Conservation (phyloP, 2,113 vertebrate genomes). For the Climacteris rufus region DNA sequence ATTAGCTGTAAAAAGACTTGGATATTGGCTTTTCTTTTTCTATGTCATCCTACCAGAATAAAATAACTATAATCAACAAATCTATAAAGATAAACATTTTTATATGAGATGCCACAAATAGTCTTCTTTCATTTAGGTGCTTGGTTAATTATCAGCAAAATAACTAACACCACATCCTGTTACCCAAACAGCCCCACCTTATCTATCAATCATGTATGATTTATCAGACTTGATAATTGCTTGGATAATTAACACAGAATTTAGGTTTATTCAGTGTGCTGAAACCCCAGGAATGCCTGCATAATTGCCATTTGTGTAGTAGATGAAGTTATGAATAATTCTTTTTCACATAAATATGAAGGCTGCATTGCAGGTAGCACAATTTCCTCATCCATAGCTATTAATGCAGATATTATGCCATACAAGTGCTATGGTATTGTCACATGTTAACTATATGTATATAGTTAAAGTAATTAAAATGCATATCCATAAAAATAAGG, state of each 20-base stretch:
- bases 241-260: constrained; percentile 67
- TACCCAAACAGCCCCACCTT: constrained; percentile 66
- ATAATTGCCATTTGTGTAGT: constrained; percentile 62
- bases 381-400: constrained; percentile 47
- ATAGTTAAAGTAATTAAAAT: constrained; percentile 8
- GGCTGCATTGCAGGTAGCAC: constrained; percentile 22
- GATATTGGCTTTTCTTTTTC: constrained; percentile 27
- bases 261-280: constrained; percentile 51
- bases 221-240: constrained; percentile 71
- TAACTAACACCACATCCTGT: constrained; percentile 56
- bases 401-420: constrained; percentile 46
- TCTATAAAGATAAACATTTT: constrained; percentile 62
- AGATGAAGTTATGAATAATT: constrained; percentile 68
- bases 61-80: constrained; percentile 63
- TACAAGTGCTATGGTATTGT: not conserved
- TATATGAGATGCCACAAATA: constrained; percentile 37
- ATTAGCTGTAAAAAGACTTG: not conserved
- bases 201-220: constrained; percentile 69
- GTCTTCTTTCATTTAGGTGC: constrained; percentile 36
- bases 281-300: constrained; percentile 55
- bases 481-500: not conserved
- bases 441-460: not conserved
- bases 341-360: constrained; percentile 53
- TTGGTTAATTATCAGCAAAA: constrained; percentile 64
- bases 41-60: constrained; percentile 1